Evolutionary conservation across 2,888 invertebrate genomes (phyloP), one percentile per base, ranked within the genome.

Genomic region (Peribatodes rhomboidaria): DNA sequence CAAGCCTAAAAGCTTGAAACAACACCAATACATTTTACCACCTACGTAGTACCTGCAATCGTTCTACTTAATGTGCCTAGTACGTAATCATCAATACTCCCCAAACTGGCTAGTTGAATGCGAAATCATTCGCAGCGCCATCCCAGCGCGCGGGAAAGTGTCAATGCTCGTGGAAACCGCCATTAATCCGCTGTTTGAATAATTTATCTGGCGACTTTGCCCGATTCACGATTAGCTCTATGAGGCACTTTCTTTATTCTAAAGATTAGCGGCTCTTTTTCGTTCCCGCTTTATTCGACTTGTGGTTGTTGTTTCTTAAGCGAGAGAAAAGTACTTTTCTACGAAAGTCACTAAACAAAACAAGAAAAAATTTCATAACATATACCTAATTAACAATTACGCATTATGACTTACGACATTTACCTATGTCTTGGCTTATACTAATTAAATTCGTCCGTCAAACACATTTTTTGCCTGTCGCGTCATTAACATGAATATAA

Each of bases 141-240:
- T 42, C 50, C 55, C 39, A 33, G 55, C 44, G 46, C 44, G 56
- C 68, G 59, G 69, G 70, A 71, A 73, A 74, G 76, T 78, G 82
- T 80, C 82, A 77, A 77, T 79, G 73, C 71, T 61, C 59, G 69
- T 73, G 68, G 70, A 74, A 74, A 73, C 69, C 72, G 74, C 68
- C 79, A 82, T 81, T 77, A 77, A 80, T 80, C 72, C 76, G 72
- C 70, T 68, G 66, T 59, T 70, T 64, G 75, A 75, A 77, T 79
- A 79, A 78, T 78, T 75, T 77, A 76, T 77, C 68, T 57, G 62
- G 66, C 64, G 68, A 70, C 72, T 76, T 75, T 69, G 69, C 71
- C 74, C 71, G 67, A 65, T 73, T 72, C 71, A 65, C 68, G 60
- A 65, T 70, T 67, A 73, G 69, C 68, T 70, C 61, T 67, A 60